phyloP scores from a whole-genome alignment of 2,113 vertebrate species.

The Upupa epops region DNA sequence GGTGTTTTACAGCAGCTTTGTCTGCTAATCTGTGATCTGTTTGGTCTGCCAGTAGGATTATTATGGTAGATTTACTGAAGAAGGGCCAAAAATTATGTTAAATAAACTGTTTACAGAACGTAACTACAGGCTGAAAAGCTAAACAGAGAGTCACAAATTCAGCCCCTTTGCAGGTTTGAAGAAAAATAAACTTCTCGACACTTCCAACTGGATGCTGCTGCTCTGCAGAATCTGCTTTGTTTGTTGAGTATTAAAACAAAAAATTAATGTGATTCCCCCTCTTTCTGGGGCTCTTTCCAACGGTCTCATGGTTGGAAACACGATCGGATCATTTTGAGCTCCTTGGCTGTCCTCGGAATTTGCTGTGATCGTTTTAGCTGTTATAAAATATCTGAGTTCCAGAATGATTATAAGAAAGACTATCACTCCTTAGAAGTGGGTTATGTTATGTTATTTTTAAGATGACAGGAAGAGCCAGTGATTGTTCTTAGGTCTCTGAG shows the following conservation, averaged over 20 bases:
- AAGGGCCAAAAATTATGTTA: slow-evolving; percentile 81
- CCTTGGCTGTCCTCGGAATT: slow-evolving; percentile 46
- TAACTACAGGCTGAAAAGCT: slow-evolving; percentile 80
- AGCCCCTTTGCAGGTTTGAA: slow-evolving; percentile 79
- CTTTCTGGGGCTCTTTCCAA: slow-evolving; percentile 67
- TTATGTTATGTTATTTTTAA: neutral
- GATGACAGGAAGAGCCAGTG: neutral
- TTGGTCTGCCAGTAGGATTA: slow-evolving; percentile 85
- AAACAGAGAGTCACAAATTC: slow-evolving; percentile 74
- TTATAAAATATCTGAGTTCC: slow-evolving; percentile 33
- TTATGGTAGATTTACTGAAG: slow-evolving; percentile 82
- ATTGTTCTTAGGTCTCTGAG: neutral
- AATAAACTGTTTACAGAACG: slow-evolving; percentile 83
- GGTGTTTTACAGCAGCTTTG: slow-evolving; percentile 71
- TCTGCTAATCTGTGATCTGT: slow-evolving; percentile 79
- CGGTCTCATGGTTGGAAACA: slow-evolving; percentile 67
- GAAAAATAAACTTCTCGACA: slow-evolving; percentile 85
- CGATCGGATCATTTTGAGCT: slow-evolving; percentile 50
- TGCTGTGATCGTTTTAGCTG: slow-evolving; percentile 22
- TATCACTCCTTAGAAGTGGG: neutral
- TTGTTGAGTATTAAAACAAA: slow-evolving; percentile 76
- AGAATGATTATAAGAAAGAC: neutral
- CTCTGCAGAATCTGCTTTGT: slow-evolving; percentile 72
- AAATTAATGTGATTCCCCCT: slow-evolving; percentile 74
- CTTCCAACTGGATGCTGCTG: slow-evolving; percentile 72